Evolutionary conservation across 2,113 vertebrate species (phyloP), one percentile per base, ranked within the genome.

Genomic region (Pseudorasbora parva): DNA sequence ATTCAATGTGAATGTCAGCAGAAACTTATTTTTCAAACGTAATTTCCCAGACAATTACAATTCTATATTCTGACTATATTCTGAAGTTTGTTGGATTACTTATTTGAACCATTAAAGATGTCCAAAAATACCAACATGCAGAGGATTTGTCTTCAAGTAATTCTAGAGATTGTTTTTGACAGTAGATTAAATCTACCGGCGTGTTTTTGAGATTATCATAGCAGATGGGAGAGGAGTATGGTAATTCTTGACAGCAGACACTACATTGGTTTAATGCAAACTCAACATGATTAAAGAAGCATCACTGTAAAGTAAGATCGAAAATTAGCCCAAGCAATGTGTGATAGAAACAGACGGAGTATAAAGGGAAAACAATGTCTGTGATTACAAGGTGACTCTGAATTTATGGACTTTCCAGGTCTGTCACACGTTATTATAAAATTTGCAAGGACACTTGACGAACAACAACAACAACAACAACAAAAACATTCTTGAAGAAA

Each of bases 251-350:
- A 77, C 21, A 27, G 37, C n/a, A 78, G 14, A 79, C 54, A 43
- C 12, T 21, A 59, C 60, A 60, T 41, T 37, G 33, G 33, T 37
- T 37, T 37, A 12, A 21, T 83, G 49, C 19, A 43, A 37, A 71
- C 74, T 78, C 59, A 75, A 69, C 23, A 47, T 83, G 21, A 77
- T 68, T 83, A 69, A 77, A 33, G 47, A 8, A 64, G 59, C 33
- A 33, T 6, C n/a, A 6, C 37, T 69, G 17, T 57, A 21, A 57
- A n/a, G 74, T 30, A 37, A 45, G 10, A 66, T 15, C 0, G 43
- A 10, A 59, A 59, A 60, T 57, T 72, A 54, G 33, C 4, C 5
- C 21, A 14, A 27, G 27, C 45, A 47, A 60, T 25, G 7, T 30
- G 47, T 25, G 41, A 19, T 14, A n/a, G 54, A 37, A 77, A 59